Percentiles rank a stretch among this genome's conserved stretches.
These are phyloP conservation scores for Misgurnus mizolepis DNA, from an alignment of 2,113 vertebrate species.

Conservation along the genomic window DNA sequence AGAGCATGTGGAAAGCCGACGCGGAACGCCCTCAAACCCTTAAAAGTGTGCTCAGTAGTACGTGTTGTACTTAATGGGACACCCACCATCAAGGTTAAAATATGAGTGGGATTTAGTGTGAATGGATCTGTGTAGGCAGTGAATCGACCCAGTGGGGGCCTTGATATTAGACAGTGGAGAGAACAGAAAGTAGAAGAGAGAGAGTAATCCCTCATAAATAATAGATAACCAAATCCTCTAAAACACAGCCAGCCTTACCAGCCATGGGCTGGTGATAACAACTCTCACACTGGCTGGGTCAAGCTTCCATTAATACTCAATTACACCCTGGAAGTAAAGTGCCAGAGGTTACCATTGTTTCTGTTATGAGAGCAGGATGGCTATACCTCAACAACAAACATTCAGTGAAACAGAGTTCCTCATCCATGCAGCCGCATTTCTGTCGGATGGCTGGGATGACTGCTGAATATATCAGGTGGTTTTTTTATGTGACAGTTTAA, in stretches of 20 bases:
- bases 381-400: conserved; percentile 49
- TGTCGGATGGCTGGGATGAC: background rate
- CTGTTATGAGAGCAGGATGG: conserved; percentile 57
- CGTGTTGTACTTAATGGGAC: conserved; percentile 38
- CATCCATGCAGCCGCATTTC: background rate
- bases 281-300: conserved; percentile 65
- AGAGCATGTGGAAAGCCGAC: conserved; percentile 33
- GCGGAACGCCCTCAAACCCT: background rate
- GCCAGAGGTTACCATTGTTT: conserved; percentile 58
- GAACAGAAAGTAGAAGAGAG: conserved; percentile 59
- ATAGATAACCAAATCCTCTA: conserved; percentile 77
- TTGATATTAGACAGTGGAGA: conserved; percentile 39
- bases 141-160: conserved; percentile 24
- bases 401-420: background rate
- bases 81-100: conserved; percentile 39
- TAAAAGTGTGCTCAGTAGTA: conserved; percentile 6
- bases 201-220: conserved; percentile 79
- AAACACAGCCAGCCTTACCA: conserved; percentile 69
- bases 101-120: conserved; percentile 24
- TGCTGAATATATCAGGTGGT: background rate
- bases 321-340: conserved; percentile 59
- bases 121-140: conserved; percentile 30
- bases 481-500: background rate
- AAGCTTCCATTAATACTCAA: conserved; percentile 73
- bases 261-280: conserved; percentile 66